These are phyloP conservation scores for Anoplolepis gracilipes DNA, from an alignment of 1,140 invertebrate species.

Conservation along the genomic window DNA sequence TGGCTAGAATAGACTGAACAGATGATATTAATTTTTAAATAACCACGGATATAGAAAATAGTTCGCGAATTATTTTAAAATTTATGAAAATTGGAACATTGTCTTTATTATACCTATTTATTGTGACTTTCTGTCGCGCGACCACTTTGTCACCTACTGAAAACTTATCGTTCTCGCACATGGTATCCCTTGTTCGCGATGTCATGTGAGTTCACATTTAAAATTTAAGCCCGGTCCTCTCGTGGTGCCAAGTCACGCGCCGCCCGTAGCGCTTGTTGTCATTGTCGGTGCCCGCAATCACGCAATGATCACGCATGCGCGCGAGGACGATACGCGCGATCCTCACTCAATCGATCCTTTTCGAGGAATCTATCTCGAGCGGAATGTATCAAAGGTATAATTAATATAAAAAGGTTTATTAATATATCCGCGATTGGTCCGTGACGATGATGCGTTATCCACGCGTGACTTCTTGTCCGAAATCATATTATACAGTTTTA, in stretches of 20 bases:
- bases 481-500: neutral
- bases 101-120: conserved; percentile 12
- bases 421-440: conserved; percentile 63
- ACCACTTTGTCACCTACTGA: conserved; percentile 35
- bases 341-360: conserved; percentile 71
- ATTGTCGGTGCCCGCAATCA: conserved; percentile 81
- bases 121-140: conserved; percentile 6
- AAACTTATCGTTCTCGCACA: conserved; percentile 11
- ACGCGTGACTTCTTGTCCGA: conserved; percentile 24
- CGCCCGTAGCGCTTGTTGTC: conserved; percentile 83
- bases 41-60: neutral
- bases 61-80: neutral
- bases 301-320: conserved; percentile 72
- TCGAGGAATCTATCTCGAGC: conserved; percentile 59
- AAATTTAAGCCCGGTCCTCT: conserved; percentile 59
- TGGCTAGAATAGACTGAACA: no score
- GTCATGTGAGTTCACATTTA: conserved; percentile 79
- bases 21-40: neutral
- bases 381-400: conserved; percentile 74
- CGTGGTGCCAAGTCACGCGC: conserved; percentile 81
- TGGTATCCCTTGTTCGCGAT: conserved; percentile 64
- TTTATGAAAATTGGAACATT: conserved; percentile 7
- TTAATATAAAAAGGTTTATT: conserved; percentile 35
- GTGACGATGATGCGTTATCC: neutral
- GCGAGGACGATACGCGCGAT: conserved; percentile 51